phyloP scores from a whole-genome alignment of 30 jellyfish, hydroid and myxozoan genomes.

The Morbakka virulenta region DNA sequence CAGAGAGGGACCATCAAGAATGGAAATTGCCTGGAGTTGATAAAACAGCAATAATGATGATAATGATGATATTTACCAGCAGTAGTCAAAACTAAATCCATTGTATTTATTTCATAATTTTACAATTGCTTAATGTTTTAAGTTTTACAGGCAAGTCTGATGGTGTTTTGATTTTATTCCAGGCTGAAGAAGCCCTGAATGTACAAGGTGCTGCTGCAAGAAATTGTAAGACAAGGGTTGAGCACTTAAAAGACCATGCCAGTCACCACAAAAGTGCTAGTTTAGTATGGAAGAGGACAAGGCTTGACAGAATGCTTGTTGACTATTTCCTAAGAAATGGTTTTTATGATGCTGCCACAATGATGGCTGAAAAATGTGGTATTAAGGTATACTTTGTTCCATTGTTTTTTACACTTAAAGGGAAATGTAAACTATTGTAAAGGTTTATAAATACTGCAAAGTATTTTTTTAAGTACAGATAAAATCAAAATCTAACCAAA shows the following conservation, averaged over 20 bases:
- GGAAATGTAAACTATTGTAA: neutral
- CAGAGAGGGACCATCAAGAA: no score
- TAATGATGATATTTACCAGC: no score
- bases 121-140: no score
- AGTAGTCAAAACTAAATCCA: no score
- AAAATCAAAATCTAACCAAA: no score
- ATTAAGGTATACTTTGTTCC: constrained; percentile 48
- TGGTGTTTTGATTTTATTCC: no score
- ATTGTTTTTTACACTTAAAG: no score
- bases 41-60: no score
- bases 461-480: neutral
- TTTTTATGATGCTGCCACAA: constrained; percentile 78
- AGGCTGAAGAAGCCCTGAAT: constrained; percentile 59
- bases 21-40: no score
- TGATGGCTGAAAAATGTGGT: constrained; percentile 72
- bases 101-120: no score
- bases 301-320: constrained; percentile 87
- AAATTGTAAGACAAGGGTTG: constrained; percentile 68
- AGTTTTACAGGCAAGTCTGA: no score
- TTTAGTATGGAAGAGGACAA: constrained; percentile 61
- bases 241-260: constrained; percentile 59
- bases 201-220: constrained; percentile 67
- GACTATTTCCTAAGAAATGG: constrained; percentile 89
- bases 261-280: constrained; percentile 58
- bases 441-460: neutral